phyloP scores from a whole-genome alignment of 1,140 invertebrate genomes.

The Wiebesia pumilae region DNA sequence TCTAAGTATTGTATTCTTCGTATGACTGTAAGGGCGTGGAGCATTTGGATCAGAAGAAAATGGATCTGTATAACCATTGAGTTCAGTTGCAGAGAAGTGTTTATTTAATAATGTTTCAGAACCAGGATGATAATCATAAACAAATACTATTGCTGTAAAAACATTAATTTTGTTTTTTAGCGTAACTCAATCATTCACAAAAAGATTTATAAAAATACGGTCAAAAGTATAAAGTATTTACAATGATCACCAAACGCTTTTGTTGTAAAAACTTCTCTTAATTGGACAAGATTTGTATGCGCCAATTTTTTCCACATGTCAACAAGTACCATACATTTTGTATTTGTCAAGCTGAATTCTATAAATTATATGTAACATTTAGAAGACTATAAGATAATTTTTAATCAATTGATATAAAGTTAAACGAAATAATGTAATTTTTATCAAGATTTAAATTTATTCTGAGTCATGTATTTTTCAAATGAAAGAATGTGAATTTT shows the following conservation, averaged over 20 bases:
- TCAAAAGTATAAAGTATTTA: constrained; percentile 75
- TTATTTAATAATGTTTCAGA: constrained; percentile 90
- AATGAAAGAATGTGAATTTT: not conserved
- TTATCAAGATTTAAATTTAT: not conserved
- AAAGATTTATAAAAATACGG: not conserved
- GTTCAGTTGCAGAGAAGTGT: constrained; percentile 84
- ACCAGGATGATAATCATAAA: constrained; percentile 96
- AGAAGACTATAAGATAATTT: constrained; percentile 4
- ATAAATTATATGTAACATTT: constrained; percentile 25
- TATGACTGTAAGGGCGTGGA: constrained; percentile 88
- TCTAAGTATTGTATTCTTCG: constrained; percentile 85
- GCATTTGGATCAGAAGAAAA: constrained; percentile 89
- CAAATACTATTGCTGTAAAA: constrained; percentile 92
- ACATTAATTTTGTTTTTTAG: constrained; percentile 38
- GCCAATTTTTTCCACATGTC: constrained; percentile 95
- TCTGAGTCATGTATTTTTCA: not conserved
- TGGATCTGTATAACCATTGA: constrained; percentile 86
- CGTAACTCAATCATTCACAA: not conserved
- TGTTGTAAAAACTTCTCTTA: constrained; percentile 95
- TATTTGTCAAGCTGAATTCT: constrained; percentile 87
- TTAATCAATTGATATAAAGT: not conserved
- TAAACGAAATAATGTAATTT: not conserved
- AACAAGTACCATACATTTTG: constrained; percentile 89
- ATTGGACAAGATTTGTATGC: constrained; percentile 93
- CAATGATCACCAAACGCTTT: constrained; percentile 97